Percentiles rank a stretch among this genome's conserved stretches.
Evolutionary conservation across 2,113 vertebrate genomes (phyloP).

Genomic region (Catharus fuscescens): DNA sequence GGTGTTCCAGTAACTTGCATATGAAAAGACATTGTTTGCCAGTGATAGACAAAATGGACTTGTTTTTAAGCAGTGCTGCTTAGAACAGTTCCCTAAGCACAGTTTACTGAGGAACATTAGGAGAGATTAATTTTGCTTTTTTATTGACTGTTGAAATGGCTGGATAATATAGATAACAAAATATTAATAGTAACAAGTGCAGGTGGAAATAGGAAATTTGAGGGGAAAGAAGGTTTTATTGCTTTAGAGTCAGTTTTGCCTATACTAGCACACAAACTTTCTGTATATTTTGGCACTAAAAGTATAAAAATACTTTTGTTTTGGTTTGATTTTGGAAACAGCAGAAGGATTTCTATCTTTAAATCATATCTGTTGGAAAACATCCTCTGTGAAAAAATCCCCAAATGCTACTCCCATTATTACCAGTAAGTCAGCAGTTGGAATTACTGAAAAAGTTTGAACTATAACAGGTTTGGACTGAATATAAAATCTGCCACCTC

Average conservation of each 20-base stretch:
- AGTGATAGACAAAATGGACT: neutral
- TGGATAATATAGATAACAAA: neutral
- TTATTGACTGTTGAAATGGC: neutral
- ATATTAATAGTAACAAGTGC: neutral
- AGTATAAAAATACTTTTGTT: neutral
- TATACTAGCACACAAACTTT: neutral
- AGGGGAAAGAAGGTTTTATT: neutral
- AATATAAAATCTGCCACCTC: neutral
- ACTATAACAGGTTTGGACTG: neutral
- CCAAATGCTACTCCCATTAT: neutral
- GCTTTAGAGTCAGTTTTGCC: neutral
- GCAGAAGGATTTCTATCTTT: neutral
- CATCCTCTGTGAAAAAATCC: neutral
- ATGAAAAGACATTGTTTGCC: neutral
- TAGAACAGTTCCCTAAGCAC: neutral
- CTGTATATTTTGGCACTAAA: constrained; percentile 23
- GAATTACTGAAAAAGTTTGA: neutral
- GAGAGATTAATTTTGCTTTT: neutral
- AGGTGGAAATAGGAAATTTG: neutral
- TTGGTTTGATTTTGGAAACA: neutral
- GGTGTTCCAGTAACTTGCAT: neutral
- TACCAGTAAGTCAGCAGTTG: neutral
- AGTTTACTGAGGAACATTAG: neutral
- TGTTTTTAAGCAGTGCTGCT: neutral
- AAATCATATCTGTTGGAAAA: neutral